phyloP scores from a whole-genome alignment of 2,113 vertebrate genomes.

The Gobius niger region DNA sequence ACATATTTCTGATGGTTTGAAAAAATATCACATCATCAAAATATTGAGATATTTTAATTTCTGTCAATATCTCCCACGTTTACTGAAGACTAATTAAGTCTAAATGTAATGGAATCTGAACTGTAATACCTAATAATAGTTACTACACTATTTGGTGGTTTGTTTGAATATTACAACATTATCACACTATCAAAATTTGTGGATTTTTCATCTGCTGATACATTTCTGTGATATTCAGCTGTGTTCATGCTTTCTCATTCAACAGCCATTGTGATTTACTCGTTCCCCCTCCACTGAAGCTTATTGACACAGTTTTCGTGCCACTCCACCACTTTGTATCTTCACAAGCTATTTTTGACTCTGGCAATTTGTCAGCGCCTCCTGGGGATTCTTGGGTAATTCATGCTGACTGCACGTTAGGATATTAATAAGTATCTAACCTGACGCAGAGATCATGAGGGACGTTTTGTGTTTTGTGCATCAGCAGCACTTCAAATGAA shows the following conservation, averaged over 20 bases:
- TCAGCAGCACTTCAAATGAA: conserved; percentile 62
- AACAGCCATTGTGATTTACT: not conserved
- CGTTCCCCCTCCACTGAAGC: not conserved
- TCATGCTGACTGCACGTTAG: conserved; percentile 58
- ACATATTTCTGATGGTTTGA: too few relatives aligned
- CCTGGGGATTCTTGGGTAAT: conserved; percentile 54
- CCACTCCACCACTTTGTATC: not conserved
- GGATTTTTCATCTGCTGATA: too few relatives aligned
- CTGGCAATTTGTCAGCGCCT: conserved; percentile 53
- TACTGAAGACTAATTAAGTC: not conserved
- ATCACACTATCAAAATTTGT: too few relatives aligned
- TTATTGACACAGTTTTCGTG: not conserved
- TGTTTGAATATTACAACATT: not conserved
- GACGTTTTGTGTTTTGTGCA: conserved; percentile 51
- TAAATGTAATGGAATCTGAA: too few relatives aligned
- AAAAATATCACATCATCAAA: too few relatives aligned
- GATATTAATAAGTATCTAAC: conserved; percentile 64
- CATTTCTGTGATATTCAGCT: too few relatives aligned
- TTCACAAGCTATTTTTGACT: conserved; percentile 44
- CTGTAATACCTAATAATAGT: not conserved
- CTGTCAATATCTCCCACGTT: too few relatives aligned
- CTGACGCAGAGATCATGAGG: conserved; percentile 53
- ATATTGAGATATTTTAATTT: too few relatives aligned
- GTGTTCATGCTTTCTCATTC: not conserved
- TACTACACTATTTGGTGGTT: not conserved